Evolutionary conservation across 2,113 vertebrate species (phyloP), one percentile per base, ranked within the genome.

Genomic region (Pyrgilauda ruficollis): DNA sequence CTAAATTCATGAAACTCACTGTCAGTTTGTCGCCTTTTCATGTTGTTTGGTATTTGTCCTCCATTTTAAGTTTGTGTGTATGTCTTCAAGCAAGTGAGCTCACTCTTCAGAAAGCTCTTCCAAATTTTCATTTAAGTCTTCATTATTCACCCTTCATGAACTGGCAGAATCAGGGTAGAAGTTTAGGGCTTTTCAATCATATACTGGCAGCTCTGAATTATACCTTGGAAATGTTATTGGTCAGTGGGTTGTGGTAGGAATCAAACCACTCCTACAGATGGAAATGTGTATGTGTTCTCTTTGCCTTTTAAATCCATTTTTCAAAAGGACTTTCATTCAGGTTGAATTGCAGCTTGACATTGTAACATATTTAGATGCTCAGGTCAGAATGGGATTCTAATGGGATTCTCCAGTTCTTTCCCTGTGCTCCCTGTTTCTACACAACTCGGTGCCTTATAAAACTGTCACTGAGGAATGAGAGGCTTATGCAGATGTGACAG

Each of bases 161-260:
- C 30, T 59, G 72, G 14, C 18, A 75, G 67, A 50, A 39, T 69
- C 1, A 1, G 41, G n/a, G 30, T n/a, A 50, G 56, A 68, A 72
- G 19, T 39, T 17, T 16, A 15, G 41, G 44, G 6, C 44, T 75
- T 68, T 88, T 44, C 0, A 5, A 1, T 44, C 1, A 2, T 10
- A 21, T 15, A 4, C 31, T 37, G 28, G 15, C 26, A 49, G n/a
- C 41, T 91, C 61, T 0, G 2, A 56, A 31, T 72, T 55, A 26
- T 1, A 43, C 28, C 16, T 46, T 37, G 13, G 28, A 43, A 41
- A 49, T 37, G 26, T 63, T 76, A 46, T 0, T 82, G 66, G 28
- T 82, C 49, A 44, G 74, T 44, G 66, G 30, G 8, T 49, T 90
- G 43, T 13, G 3, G 12, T 44, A 76, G 24, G 62, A 64, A n/a